Percentiles rank a stretch among this genome's conserved stretches.
These are phyloP conservation scores for Saguinus imperator DNA, from an alignment of 2,113 vertebrate genomes.

Conservation along the genomic window DNA sequence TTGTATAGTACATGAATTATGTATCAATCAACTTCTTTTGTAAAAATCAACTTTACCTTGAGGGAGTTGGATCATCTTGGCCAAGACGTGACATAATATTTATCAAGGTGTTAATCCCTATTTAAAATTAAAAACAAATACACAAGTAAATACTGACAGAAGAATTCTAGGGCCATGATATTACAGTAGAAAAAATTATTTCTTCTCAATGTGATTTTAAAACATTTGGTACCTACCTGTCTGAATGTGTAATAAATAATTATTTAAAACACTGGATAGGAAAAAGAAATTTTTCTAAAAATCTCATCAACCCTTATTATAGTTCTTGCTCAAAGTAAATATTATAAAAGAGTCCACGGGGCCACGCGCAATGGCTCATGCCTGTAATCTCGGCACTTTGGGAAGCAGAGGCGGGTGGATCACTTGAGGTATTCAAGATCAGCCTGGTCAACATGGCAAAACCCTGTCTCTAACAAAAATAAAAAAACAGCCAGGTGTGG, in stretches of 20 bases:
- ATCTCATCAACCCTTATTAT: neutral
- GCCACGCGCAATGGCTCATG: no score
- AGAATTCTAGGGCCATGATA: neutral
- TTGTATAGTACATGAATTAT: neutral
- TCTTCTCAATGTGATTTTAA: neutral
- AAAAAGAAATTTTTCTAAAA: slow-evolving; percentile 9
- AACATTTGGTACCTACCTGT: slow-evolving; percentile 11
- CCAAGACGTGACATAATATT: slow-evolving; percentile 99
- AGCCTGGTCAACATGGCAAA: no score
- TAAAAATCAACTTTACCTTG: slow-evolving; percentile 88
- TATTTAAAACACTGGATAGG: neutral
- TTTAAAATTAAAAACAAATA: slow-evolving; percentile 71
- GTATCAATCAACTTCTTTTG: neutral
- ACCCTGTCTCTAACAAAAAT: no score
- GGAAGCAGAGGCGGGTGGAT: no score
- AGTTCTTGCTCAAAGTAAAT: neutral
- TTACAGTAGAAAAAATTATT: slow-evolving; percentile 19
- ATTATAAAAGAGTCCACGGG: no score
- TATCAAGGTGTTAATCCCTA: slow-evolving; percentile 99
- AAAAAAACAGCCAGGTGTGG: no score
- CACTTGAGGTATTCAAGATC: no score
- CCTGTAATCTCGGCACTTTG: no score
- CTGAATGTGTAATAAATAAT: neutral
- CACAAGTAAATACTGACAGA: slow-evolving; percentile 41
- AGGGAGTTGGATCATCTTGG: slow-evolving; percentile 98